phyloP scores from a whole-genome alignment of 2,797 vertebrate genomes.

The Peromyscus attwateri region DNA sequence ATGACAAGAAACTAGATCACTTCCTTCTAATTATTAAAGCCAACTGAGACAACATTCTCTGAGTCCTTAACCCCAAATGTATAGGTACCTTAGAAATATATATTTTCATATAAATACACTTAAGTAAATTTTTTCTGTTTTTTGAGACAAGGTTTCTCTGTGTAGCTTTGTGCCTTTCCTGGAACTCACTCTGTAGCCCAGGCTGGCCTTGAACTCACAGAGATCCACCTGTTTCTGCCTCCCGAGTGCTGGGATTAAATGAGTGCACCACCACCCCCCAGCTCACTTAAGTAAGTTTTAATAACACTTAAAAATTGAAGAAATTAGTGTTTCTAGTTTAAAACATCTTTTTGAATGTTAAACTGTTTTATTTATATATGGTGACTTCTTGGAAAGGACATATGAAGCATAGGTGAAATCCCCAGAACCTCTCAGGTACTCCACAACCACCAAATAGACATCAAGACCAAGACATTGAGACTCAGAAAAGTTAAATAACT shows the following conservation, averaged over 20 bases:
- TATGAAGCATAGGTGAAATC: background rate
- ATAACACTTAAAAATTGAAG: background rate
- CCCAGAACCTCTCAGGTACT: background rate
- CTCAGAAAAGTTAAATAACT: background rate
- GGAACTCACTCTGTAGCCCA: too few relatives aligned
- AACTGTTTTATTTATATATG: background rate
- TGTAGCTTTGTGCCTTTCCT: too few relatives aligned
- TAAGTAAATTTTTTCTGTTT: background rate
- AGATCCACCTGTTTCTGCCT: too few relatives aligned
- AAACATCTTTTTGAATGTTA: constrained; percentile 20
- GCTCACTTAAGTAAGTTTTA: background rate
- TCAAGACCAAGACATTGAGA: background rate
- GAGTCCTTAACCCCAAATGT: background rate
- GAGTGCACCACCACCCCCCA: too few relatives aligned
- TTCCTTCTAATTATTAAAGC: background rate
- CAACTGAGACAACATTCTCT: background rate
- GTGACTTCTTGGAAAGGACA: background rate
- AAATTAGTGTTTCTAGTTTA: background rate
- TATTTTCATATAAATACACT: background rate
- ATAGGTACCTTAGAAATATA: background rate
- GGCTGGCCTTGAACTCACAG: too few relatives aligned
- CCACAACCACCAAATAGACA: background rate
- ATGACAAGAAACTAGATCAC: background rate
- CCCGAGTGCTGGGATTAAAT: too few relatives aligned
- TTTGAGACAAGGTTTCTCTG: too few relatives aligned